These are phyloP conservation scores for Lophotriccus pileatus DNA, from an alignment of 2,797 vertebrate genomes.

Conservation along the genomic window DNA sequence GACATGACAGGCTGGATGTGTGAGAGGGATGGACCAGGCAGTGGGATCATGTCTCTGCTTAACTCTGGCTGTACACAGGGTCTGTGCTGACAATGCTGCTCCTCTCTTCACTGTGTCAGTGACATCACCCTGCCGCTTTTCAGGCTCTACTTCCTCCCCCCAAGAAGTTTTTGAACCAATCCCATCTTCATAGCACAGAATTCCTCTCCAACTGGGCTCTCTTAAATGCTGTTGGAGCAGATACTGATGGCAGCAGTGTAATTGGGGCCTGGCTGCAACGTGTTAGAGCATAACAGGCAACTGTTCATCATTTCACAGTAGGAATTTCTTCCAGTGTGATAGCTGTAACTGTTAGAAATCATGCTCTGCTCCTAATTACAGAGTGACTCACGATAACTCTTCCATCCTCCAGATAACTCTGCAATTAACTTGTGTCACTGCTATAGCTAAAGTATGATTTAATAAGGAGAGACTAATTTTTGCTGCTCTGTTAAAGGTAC, in stretches of 20 bases:
- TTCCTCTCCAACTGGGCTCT: background rate
- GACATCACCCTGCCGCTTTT: background rate
- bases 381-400: slow-evolving; percentile 38
- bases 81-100: background rate
- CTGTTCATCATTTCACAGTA: background rate
- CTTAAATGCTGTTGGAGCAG: background rate
- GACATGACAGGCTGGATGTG: rapidly evolving
- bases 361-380: background rate
- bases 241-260: background rate
- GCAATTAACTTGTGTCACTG: slow-evolving; percentile 41
- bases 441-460: slow-evolving; percentile 44
- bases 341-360: background rate
- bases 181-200: background rate
- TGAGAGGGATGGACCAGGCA: background rate
- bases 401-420: slow-evolving; percentile 12
- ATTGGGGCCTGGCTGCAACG: background rate
- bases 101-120: background rate
- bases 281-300: background rate
- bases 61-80: background rate
- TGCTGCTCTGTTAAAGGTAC: slow-evolving; percentile 15
- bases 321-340: background rate
- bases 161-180: background rate
- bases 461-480: slow-evolving; percentile 30
- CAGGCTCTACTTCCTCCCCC: background rate
- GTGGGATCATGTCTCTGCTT: background rate